A percentile compares a stretch with the other conserved stretches of the same genome.
Conservation (phyloP, 2,113 vertebrate genomes). For the Ailuropoda melanoleuca region DNA sequence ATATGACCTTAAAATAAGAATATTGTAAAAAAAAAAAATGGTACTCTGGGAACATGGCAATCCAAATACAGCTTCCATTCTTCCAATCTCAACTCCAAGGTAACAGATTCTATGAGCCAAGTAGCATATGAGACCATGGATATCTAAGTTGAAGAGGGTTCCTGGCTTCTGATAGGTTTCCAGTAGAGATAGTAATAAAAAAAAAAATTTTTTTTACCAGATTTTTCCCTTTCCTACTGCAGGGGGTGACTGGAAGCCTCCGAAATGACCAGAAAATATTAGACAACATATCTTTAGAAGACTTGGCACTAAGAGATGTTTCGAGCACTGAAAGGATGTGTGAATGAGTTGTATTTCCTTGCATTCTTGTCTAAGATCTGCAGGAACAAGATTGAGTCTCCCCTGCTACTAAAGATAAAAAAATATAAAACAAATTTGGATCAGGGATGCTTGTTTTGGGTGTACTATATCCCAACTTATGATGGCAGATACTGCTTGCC, state of each 20-base stretch:
- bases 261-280: not conserved
- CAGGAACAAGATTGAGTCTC: not conserved
- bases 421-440: not conserved
- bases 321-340: not conserved
- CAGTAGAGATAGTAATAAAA: not conserved
- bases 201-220: not conserved
- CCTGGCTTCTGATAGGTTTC: not conserved
- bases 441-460: not conserved
- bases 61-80: not conserved
- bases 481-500: not conserved
- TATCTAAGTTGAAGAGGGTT: not conserved
- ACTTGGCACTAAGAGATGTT: not conserved
- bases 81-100: not conserved
- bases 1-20: not conserved
- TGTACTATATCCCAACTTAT: fast-evolving
- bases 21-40: not conserved
- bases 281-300: no score
- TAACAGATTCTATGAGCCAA: not conserved
- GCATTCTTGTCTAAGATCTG: not conserved
- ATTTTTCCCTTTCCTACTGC: fast-evolving
- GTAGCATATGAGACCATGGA: not conserved
- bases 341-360: not conserved
- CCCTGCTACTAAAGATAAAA: not conserved
- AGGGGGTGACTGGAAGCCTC: not conserved
- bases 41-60: not conserved